These are phyloP conservation scores for Mimachlamys varia DNA, from an alignment of 2,888 invertebrate genomes.

Conservation along the genomic window DNA sequence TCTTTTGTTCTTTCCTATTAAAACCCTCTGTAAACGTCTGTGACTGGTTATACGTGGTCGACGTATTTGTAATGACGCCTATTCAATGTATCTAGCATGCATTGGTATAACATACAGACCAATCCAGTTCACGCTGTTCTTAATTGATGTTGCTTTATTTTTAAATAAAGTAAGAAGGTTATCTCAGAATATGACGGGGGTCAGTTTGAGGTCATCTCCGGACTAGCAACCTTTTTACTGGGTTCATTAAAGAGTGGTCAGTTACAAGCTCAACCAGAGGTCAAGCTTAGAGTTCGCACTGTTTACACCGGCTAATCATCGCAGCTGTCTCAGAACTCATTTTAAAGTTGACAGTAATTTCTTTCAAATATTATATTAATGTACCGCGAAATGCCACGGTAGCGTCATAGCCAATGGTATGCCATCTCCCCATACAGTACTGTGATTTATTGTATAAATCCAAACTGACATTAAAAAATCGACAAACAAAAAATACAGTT, in stretches of 20 bases:
- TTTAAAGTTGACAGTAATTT: conserved; percentile 12
- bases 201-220: conserved; percentile 8
- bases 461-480: too few relatives aligned
- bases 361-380: not conserved
- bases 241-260: conserved; percentile 31
- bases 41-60: not conserved
- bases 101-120: not conserved
- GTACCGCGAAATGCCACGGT: not conserved
- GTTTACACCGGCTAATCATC: not conserved
- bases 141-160: not conserved
- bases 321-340: not conserved
- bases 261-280: conserved; percentile 32
- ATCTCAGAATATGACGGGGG: not conserved
- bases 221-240: conserved; percentile 25
- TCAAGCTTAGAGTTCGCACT: not conserved
- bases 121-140: not conserved
- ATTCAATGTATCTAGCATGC: not conserved
- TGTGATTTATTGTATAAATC: not conserved
- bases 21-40: not conserved
- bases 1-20: not conserved
- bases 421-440: not conserved
- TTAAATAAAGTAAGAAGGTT: not conserved
- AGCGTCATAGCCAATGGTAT: not conserved
- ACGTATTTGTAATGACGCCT: not conserved
- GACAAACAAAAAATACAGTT: too few relatives aligned